phyloP scores from a whole-genome alignment of 1,140 invertebrate genomes.

The Drepana arcuata region DNA sequence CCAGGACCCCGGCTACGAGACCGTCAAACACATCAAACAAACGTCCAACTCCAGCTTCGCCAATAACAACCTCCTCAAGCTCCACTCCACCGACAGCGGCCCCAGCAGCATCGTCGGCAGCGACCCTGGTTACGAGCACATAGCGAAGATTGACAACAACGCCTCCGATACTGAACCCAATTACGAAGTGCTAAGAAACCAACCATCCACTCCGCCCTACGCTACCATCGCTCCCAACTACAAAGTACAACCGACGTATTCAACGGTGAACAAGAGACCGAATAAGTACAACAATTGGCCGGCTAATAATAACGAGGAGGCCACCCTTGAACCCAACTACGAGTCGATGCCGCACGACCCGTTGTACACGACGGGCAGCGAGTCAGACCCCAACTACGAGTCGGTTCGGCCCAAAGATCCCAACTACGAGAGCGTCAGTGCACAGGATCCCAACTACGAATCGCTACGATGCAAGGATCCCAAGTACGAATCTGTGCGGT shows the following conservation, averaged over 20 bases:
- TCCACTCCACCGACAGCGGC: slow-evolving; percentile 62
- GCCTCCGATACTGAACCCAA: slow-evolving; percentile 79
- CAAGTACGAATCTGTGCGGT: slow-evolving; percentile 79
- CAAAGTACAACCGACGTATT: slow-evolving; percentile 67
- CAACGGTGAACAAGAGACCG: slow-evolving; percentile 70
- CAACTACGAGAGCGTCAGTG: slow-evolving; percentile 53
- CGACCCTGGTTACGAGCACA: slow-evolving; percentile 77
- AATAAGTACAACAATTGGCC: slow-evolving; percentile 53
- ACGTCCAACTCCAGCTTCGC: slow-evolving; percentile 22
- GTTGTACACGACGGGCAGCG: slow-evolving; percentile 77
- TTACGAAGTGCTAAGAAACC: slow-evolving; percentile 78
- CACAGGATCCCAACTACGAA: slow-evolving; percentile 56
- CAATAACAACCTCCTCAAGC: slow-evolving; percentile 48
- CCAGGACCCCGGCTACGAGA: slow-evolving; percentile 77
- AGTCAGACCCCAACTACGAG: slow-evolving; percentile 82
- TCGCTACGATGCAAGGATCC: slow-evolving; percentile 72
- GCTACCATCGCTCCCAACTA: slow-evolving; percentile 60
- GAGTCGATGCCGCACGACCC: slow-evolving; percentile 80
- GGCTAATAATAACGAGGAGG: slow-evolving; percentile 56
- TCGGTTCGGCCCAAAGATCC: slow-evolving; percentile 74
- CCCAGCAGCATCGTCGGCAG: slow-evolving; percentile 73
- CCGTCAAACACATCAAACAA: slow-evolving; percentile 65
- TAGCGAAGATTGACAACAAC: slow-evolving; percentile 64
- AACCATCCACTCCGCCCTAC: slow-evolving; percentile 64
- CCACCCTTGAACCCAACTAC: slow-evolving; percentile 72